A percentile compares a stretch with the other conserved stretches of the same genome.
Conservation (phyloP, 2,113 vertebrate genomes). For the Marmota monax region DNA sequence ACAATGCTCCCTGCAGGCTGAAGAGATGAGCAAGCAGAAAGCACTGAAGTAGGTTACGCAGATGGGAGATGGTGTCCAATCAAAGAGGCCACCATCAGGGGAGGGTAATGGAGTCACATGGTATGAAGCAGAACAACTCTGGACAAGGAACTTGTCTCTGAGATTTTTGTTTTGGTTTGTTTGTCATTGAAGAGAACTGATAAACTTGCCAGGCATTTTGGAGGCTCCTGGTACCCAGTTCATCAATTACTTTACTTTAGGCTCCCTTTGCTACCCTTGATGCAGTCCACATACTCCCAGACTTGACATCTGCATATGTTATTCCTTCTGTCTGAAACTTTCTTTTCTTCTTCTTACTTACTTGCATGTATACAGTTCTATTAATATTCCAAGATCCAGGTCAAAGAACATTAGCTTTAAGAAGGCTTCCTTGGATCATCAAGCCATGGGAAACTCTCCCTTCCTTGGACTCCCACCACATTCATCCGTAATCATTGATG, state of each 20-base stretch:
- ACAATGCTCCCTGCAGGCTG: rapidly evolving
- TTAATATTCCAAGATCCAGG: not conserved
- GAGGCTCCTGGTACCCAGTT: not conserved
- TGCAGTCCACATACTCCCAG: rapidly evolving
- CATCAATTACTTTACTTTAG: not conserved
- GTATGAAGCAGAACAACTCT: not conserved
- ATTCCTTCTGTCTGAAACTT: no score
- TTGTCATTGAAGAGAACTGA: not conserved
- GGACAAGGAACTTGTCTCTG: not conserved
- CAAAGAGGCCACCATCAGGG: not conserved
- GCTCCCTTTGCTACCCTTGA: not conserved
- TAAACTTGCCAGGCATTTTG: not conserved
- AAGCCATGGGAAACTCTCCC: not conserved
- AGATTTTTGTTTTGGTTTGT: no score
- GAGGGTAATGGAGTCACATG: no score
- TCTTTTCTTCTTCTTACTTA: not conserved
- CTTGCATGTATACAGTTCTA: not conserved
- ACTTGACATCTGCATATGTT: not conserved
- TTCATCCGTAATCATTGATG: rapidly evolving
- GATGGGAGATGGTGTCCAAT: not conserved
- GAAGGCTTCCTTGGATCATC: rapidly evolving
- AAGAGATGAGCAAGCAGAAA: not conserved
- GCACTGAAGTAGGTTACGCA: no score
- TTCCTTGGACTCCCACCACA: no score
- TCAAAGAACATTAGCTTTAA: not conserved